Evolutionary conservation across 2,888 invertebrate species (phyloP), one percentile per base, ranked within the genome.

Genomic region (Sminthurides aquaticus): DNA sequence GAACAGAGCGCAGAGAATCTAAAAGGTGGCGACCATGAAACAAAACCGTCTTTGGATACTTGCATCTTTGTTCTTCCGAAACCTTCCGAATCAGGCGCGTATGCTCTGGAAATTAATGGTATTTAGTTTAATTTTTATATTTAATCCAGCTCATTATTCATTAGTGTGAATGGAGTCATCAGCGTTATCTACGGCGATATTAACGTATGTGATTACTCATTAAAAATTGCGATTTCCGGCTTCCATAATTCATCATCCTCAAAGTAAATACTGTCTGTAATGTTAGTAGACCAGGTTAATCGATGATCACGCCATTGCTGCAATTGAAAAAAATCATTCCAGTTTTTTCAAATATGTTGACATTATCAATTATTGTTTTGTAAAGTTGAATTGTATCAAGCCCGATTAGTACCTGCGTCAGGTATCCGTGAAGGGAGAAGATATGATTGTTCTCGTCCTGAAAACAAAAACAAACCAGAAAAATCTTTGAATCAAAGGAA

Each of bases 221-320:
- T 90, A 73, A 87, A 85, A 18, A 89, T 81, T 68, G 83, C 82
- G 67, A 90, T 80, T 78, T 89, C 90, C 2, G 90, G 91, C 77
- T 84, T 84, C 89, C 91, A 91, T 72, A 90, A 81, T 76, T 89
- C 87, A 77, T 86, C 86, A 66, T 85, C 85, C 8, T 84, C 83
- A 75, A 87, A 80, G 76, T 86, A 82, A 49, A 87, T 80, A 28
- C 84, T 86, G 72, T 85, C 86, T 71, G 87, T 88, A 25, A 85
- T 83, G 1, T 80, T 79, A 0, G 82, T 78, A 76, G 88, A 86
- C 90, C 90, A 91, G 60, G 81, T 80, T 2, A 90, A 78, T 64
- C 88, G 86, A n/a, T 84, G 83, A 76, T 91, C 91, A 52, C 77
- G 78, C 91, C 91, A 91, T n/a, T 76, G 76, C 90, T 90, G 78